Base-by-base conservation (phyloP, 30 jellyfish, hydroid and myxozoan genomes). In the Nemopilema nomurai region DNA sequence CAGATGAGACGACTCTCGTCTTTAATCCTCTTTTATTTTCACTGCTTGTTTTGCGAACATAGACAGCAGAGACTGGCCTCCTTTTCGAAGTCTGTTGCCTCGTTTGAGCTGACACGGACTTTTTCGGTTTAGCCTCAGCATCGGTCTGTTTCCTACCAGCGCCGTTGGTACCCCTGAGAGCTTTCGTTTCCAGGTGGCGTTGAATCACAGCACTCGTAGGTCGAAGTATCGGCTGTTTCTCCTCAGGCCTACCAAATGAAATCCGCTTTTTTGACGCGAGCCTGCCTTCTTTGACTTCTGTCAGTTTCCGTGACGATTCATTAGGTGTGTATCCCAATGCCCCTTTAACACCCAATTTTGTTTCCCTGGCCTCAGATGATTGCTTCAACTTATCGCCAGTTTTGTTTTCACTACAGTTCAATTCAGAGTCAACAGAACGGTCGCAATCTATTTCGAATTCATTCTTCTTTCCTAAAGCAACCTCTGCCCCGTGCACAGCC, bases 141-240 rank as follows among this genome's bases (percentile, higher is more conserved):
- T 7, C 73, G 7, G 27, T 7, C 7, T 63, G 18, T 19, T 63
- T 7, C 73, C 7, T 3, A 19, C 29, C 18, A 3, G 27, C 30
- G 18, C 25, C 7, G 20, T 32, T 71, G 64, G 4, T 33, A n/a
- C 13, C 13, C 13, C 13, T 41, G 6, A 41, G 13, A 41, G 57
- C 6, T 28, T 13, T 74, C 33, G 22, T 33, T 57, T 74, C 70
- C 8, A 51, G 21, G 24, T 64, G 50, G 4, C 87, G 75, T 28
- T 8, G 83, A 62, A 74, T 84, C 67, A 84, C 93, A 9, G 93
- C 93, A 74, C 87, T 84, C 4, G 87, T 74, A n/a, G 93, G 93
- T 51, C 93, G 73, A 18, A 69, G 8, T 19, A 74, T 73, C 87
- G 30, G 62, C 4, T 53, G 63, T 18, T 26, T 23, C 18, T 24